Percentiles rank a stretch among this genome's conserved stretches.
Conservation (phyloP, 2,888 invertebrate species). For the Lasioglossum morio region DNA sequence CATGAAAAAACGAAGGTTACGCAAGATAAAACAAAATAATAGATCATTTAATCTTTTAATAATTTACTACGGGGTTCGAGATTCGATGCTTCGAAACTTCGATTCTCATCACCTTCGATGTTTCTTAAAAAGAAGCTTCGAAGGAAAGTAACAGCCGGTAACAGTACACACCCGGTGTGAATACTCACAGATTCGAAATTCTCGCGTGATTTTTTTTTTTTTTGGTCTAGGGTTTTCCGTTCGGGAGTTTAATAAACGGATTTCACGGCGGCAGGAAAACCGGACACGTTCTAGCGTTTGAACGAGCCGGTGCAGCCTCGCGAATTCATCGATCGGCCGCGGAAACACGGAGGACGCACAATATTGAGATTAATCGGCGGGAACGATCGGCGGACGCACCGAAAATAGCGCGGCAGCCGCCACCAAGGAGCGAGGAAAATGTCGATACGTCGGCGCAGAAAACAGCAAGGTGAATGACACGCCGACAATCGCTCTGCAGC, state of each 20-base stretch:
- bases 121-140: too few relatives aligned
- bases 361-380: conserved; percentile 45
- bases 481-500: conserved; percentile 43
- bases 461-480: conserved; percentile 58
- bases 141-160: too few relatives aligned
- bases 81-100: too few relatives aligned
- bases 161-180: too few relatives aligned
- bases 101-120: too few relatives aligned
- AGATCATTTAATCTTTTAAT: too few relatives aligned
- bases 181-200: not conserved
- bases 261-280: not conserved
- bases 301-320: not conserved
- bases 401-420: conserved; percentile 24
- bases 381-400: conserved; percentile 6
- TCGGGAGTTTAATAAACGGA: not conserved
- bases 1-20: too few relatives aligned
- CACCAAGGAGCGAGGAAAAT: conserved; percentile 41
- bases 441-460: conserved; percentile 44
- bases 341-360: not conserved
- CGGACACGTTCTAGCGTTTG: not conserved
- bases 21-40: too few relatives aligned
- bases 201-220: not conserved
- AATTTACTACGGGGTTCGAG: too few relatives aligned
- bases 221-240: not conserved
- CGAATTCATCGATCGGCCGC: conserved; percentile 30